Base-by-base conservation (phyloP, 2,113 vertebrate genomes). In the Peucedramus taeniatus region DNA sequence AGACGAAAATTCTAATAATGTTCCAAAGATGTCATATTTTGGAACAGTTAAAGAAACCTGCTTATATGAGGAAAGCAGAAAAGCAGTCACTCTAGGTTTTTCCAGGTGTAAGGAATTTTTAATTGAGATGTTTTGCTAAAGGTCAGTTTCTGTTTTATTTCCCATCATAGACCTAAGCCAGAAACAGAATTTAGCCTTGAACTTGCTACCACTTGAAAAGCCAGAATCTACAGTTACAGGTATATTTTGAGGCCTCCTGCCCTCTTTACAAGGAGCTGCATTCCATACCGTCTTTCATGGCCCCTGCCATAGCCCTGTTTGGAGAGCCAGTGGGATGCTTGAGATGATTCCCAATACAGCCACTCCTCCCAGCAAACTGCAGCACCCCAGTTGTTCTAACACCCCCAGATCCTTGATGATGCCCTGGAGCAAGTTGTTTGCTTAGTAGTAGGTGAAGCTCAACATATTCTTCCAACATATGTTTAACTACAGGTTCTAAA, bases 341-440 rank as follows among this genome's bases (percentile, higher is more conserved):
- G 53, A 65, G 30, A 40, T 0, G 0, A 50, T n/a, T 51, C 1
- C 1, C 42, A 54, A 0, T 2, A 16, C 15, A 88, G 26, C 15
- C 23, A 13, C 14, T 80, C 26, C n/a, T 87, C 51, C 54, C 28
- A n/a, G 27, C 4, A 20, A 27, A 13, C 49, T 49, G 50, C 0
- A 1, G 60, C 28, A 42, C 12, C 22, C 7, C 11, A 22, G 8
- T 12, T 35, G 19, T 45, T 87, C 51, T 28, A 9, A 51, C 24
- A 49, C 4, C 26, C 13, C 26, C 31, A 47, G 35, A 28, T 74
- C 47, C 53, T 17, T 49, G 30, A 16, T 14, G 47, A 47, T 60
- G 26, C 37, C 42, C 40, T 88, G n/a, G 9, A 87, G 18, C 9
- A 71, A 79, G 26, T 23, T 72, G 15, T 85, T 83, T 85, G 37